Conservation (phyloP, 1,140 invertebrate species). For the Orchesella cincta region DNA sequence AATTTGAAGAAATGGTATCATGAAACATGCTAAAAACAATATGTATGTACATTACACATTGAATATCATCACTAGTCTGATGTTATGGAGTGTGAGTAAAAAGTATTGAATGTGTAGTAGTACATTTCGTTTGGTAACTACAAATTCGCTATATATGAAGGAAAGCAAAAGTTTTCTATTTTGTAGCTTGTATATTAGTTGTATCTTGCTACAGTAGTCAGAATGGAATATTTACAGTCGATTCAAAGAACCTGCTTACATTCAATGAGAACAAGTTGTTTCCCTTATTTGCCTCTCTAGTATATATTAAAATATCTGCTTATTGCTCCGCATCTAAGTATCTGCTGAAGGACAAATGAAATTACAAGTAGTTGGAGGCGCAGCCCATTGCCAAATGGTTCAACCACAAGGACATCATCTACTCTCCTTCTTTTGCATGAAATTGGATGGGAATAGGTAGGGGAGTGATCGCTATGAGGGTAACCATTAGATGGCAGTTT, state of each 20-base stretch:
- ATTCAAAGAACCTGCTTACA: conserved; percentile 15
- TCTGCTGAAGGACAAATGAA: conserved; percentile 12
- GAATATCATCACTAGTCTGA: too few species aligned
- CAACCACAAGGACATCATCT: conserved; percentile 23
- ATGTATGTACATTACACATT: too few species aligned
- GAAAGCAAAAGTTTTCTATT: conserved; percentile 20
- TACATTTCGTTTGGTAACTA: not conserved
- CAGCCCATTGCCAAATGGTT: conserved; percentile 25
- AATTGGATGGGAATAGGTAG: conserved; percentile 3
- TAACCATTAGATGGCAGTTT: not conserved
- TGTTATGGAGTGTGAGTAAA: too few species aligned
- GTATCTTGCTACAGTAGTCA: too few species aligned
- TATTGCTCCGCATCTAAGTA: conserved; percentile 12
- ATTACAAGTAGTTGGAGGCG: conserved; percentile 10
- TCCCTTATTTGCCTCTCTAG: not conserved
- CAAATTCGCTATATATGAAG: conserved; percentile 11
- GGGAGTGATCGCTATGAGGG: too few species aligned
- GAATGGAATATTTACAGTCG: not conserved
- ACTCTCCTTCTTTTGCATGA: not conserved
- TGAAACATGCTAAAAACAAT: too few species aligned
- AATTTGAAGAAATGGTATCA: too few species aligned
- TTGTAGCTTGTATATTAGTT: not conserved
- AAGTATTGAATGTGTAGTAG: not conserved
- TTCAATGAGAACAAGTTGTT: conserved; percentile 23
- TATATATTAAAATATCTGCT: conserved; percentile 7